Conservation (phyloP, 1,140 invertebrate species). For the Sarcophaga bullata region DNA sequence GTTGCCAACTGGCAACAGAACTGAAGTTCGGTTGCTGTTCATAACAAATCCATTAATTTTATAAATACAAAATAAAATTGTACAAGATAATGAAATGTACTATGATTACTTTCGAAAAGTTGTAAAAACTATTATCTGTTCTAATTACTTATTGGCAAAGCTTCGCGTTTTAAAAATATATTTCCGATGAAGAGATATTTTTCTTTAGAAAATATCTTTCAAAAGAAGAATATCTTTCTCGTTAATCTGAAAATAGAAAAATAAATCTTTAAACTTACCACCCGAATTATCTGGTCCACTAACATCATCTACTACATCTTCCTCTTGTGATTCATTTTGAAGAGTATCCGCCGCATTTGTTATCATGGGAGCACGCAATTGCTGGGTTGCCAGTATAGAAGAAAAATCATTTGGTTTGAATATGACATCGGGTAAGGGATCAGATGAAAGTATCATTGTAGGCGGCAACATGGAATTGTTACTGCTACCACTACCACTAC, state of each 20-base stretch:
- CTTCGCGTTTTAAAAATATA: too few relatives aligned
- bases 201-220: not conserved
- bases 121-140: too few relatives aligned
- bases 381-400: slow-evolving; percentile 59
- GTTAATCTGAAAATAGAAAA: not conserved
- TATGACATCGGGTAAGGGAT: slow-evolving; percentile 60
- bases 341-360: not conserved
- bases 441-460: slow-evolving; percentile 58
- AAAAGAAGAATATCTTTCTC: too few relatives aligned
- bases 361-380: slow-evolving; percentile 51
- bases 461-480: slow-evolving; percentile 58
- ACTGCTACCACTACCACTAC: slow-evolving; percentile 16
- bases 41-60: too few relatives aligned
- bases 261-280: slow-evolving; percentile 48
- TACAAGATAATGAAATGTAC: too few relatives aligned
- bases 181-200: not conserved
- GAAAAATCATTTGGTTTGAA: slow-evolving; percentile 63
- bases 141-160: too few relatives aligned
- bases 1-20: too few relatives aligned
- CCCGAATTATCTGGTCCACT: slow-evolving; percentile 56
- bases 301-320: slow-evolving; percentile 49
- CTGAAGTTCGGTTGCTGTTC: too few relatives aligned
- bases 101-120: too few relatives aligned
- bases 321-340: slow-evolving; percentile 50
- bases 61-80: too few relatives aligned